phyloP scores from a whole-genome alignment of 2,888 invertebrate species.

The Encarsia formosa region DNA sequence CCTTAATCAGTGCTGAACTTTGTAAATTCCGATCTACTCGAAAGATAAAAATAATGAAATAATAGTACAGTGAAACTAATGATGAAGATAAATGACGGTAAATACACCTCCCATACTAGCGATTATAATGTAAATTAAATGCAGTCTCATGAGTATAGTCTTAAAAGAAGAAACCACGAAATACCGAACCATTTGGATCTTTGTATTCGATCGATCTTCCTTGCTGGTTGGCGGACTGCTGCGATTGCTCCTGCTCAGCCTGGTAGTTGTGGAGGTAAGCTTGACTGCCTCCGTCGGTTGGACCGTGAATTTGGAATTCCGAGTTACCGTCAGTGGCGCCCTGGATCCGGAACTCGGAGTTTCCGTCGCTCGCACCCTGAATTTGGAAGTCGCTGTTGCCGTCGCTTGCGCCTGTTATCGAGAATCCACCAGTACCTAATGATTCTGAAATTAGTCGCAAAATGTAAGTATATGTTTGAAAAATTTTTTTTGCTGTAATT shows the following conservation, averaged over 20 bases:
- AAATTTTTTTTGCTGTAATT: too few species aligned
- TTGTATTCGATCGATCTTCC: conserved; percentile 41
- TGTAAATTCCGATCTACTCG: too few species aligned
- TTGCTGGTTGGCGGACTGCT: conserved; percentile 20
- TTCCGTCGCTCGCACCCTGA: conserved; percentile 43
- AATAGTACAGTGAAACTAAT: too few species aligned
- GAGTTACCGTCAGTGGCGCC: conserved; percentile 40
- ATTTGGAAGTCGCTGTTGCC: conserved; percentile 40
- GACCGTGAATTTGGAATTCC: conserved; percentile 38
- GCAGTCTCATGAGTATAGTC: too few species aligned
- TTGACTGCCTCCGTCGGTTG: conserved; percentile 37
- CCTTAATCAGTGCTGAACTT: too few species aligned
- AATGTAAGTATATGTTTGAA: too few species aligned
- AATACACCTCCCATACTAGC: too few species aligned
- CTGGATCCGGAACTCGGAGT: conserved; percentile 43
- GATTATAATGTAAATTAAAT: too few species aligned
- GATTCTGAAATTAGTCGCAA: too few species aligned
- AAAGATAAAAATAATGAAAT: too few species aligned
- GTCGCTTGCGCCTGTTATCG: conserved; percentile 37
- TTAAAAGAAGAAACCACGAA: too few species aligned
- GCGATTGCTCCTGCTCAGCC: conserved; percentile 21
- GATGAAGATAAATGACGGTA: too few species aligned
- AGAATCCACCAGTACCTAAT: conserved; percentile 34
- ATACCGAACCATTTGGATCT: conserved; percentile 43
- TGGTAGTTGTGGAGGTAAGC: conserved; percentile 35